A percentile compares a stretch with the other conserved stretches of the same genome.
Evolutionary conservation across 2,888 invertebrate species (phyloP).

Genomic region (Escarpia spicata): DNA sequence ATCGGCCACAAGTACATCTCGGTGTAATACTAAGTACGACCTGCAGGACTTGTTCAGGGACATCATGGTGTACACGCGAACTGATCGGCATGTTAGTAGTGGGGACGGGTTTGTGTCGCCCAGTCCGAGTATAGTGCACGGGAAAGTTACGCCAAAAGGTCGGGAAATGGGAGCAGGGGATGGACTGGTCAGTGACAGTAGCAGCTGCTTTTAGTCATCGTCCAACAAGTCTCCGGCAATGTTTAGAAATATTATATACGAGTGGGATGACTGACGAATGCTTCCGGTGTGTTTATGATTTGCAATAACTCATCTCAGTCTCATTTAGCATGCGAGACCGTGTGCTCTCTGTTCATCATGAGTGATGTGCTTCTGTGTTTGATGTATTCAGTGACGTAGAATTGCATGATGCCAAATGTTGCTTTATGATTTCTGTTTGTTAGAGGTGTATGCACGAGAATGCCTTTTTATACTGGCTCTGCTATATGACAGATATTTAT

Average conservation of each 20-base stretch:
- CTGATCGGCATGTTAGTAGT: neutral
- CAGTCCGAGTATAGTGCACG: neutral
- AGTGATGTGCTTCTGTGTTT: neutral
- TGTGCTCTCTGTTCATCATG: neutral
- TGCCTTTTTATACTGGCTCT: neutral
- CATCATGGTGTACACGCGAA: neutral
- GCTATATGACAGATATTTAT: neutral
- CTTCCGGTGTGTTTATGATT: neutral
- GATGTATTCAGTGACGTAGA: neutral
- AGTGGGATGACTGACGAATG: neutral
- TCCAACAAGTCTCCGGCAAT: neutral
- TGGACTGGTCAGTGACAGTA: constrained; percentile 9
- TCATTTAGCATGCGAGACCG: neutral
- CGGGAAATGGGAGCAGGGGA: neutral
- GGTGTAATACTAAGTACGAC: neutral
- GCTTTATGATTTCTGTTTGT: neutral
- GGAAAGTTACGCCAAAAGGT: neutral
- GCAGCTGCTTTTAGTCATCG: neutral
- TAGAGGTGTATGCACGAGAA: neutral
- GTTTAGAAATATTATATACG: neutral
- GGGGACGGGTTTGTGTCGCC: neutral
- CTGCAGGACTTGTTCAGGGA: neutral
- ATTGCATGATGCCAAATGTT: too few relatives aligned
- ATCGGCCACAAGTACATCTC: neutral
- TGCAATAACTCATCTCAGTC: neutral